Percentiles rank a stretch among this genome's conserved stretches.
Conservation (phyloP, 2,113 vertebrate species). For the Microtus ochrogaster region DNA sequence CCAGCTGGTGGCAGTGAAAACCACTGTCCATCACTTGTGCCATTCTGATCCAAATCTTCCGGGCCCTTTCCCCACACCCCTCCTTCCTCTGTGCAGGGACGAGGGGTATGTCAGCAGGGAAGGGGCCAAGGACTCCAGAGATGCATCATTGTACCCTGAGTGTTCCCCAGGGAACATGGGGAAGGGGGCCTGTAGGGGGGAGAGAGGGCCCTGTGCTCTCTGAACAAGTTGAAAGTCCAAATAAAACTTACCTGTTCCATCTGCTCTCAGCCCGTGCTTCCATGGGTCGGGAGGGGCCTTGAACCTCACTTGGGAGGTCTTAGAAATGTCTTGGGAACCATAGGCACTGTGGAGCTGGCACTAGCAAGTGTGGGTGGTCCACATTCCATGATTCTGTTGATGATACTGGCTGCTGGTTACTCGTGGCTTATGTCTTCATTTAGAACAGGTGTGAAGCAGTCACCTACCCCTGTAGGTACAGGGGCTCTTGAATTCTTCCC, state of each 20-base stretch:
- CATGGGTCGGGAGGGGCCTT: background rate
- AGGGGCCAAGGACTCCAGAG: conserved; percentile 72
- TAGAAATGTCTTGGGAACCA: background rate
- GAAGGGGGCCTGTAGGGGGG: conserved; percentile 55
- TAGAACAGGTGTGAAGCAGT: background rate
- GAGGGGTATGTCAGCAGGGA: conserved; percentile 36
- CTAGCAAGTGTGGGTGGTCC: background rate
- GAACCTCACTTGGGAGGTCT: background rate
- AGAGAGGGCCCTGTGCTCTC: conserved; percentile 66
- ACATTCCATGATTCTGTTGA: background rate
- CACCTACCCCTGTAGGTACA: background rate
- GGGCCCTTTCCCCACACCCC: conserved; percentile 40
- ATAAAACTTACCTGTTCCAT: conserved; percentile 85
- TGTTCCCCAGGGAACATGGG: conserved; percentile 52
- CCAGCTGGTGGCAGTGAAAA: background rate
- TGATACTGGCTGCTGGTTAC: rapidly evolving
- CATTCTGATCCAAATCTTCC: conserved; percentile 77
- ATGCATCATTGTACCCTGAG: conserved; percentile 61
- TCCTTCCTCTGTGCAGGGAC: conserved; percentile 13
- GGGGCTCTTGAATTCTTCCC: background rate
- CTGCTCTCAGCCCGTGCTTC: conserved; percentile 11
- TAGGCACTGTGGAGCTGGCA: background rate
- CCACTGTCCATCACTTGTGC: conserved; percentile 57
- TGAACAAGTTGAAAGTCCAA: conserved; percentile 75
- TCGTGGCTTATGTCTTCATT: background rate